phyloP scores from a whole-genome alignment of 2,113 vertebrate species.

The Microcebus jonahi region DNA sequence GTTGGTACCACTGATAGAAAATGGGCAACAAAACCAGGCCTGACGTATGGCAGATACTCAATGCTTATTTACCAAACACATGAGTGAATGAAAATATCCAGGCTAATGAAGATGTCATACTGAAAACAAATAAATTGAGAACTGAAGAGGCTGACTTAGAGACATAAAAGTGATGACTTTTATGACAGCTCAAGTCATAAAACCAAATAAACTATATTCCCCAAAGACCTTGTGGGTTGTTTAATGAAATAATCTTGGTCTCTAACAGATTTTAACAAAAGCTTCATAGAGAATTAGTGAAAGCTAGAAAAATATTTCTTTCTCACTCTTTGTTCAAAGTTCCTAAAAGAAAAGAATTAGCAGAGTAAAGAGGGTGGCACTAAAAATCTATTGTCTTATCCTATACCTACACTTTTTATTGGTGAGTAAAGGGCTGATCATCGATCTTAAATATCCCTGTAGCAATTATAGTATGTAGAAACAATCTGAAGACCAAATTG shows the following conservation, averaged over 20 bases:
- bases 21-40: background rate
- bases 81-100: background rate
- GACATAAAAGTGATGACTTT: background rate
- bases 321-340: background rate
- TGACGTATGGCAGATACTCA: background rate
- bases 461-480: background rate
- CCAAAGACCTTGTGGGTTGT: background rate
- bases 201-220: background rate
- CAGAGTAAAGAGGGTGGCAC: background rate
- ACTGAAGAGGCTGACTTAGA: background rate
- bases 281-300: background rate
- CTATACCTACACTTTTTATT: background rate
- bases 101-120: background rate
- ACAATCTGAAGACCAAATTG: background rate
- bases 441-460: background rate
- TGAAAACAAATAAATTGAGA: background rate
- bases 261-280: conserved; percentile 18
- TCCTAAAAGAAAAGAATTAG: background rate
- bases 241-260: background rate
- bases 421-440: background rate
- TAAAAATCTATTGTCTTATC: background rate
- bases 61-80: background rate
- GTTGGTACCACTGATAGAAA: background rate
- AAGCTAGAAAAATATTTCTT: background rate
- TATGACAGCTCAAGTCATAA: background rate